These are phyloP conservation scores for Scytalopus superciliaris DNA, from an alignment of 2,113 vertebrate species.

Conservation along the genomic window DNA sequence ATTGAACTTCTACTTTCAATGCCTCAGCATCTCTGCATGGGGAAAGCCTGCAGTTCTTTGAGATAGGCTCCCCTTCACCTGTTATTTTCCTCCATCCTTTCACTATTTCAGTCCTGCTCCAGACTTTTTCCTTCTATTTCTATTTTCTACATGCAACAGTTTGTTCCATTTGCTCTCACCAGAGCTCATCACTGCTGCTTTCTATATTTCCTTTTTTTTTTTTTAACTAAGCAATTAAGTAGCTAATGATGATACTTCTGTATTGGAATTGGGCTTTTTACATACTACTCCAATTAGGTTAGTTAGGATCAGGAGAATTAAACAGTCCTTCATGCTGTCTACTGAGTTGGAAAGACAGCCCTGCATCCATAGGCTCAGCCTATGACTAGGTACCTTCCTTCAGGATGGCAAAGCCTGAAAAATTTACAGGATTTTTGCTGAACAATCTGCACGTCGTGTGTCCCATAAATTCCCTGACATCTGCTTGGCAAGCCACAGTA, in stretches of 20 bases:
- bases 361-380: neutral
- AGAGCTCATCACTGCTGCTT: neutral
- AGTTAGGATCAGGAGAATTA: neutral
- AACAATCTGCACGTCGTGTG: slow-evolving; percentile 33
- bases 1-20: neutral
- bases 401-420: neutral
- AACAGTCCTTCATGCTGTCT: neutral
- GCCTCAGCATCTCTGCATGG: neutral
- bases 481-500: neutral
- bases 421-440: slow-evolving; percentile 10
- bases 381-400: neutral
- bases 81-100: neutral
- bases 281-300: neutral
- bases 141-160: neutral
- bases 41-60: neutral
- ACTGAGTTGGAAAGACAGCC: neutral
- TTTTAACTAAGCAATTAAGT: neutral
- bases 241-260: neutral
- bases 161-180: neutral
- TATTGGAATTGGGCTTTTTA: neutral
- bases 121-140: neutral
- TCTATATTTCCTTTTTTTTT: neutral
- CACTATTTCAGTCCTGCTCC: neutral
- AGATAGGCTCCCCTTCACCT: neutral
- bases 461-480: slow-evolving; percentile 48